Conservation (phyloP, 2,113 vertebrate species). For the Zosterops japonicus region DNA sequence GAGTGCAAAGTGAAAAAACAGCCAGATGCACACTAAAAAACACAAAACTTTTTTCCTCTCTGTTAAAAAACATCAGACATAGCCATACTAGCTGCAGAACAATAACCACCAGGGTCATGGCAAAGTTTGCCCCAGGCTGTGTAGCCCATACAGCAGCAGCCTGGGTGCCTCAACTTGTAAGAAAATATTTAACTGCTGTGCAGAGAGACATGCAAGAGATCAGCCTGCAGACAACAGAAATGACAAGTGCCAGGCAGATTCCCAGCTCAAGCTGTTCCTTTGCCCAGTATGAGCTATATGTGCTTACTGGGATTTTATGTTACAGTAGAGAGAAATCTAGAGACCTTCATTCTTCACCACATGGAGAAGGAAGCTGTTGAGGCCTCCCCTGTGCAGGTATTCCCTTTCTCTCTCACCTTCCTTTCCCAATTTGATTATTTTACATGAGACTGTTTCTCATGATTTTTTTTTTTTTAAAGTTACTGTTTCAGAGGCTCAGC, state of each 20-base stretch:
- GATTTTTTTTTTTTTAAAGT: constrained; percentile 20
- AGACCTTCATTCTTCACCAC: background rate
- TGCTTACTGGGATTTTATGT: background rate
- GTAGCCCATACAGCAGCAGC: background rate
- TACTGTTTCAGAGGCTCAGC: background rate
- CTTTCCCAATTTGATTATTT: background rate
- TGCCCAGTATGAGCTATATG: background rate
- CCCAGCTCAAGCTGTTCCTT: background rate
- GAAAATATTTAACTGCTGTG: background rate
- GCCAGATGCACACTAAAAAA: background rate
- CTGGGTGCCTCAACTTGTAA: background rate
- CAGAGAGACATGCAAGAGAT: background rate
- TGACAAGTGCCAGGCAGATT: background rate
- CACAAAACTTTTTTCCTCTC: background rate
- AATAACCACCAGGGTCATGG: background rate
- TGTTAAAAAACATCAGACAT: background rate
- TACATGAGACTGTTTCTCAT: background rate
- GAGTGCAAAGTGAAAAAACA: background rate
- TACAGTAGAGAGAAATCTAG: background rate
- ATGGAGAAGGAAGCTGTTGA: background rate
- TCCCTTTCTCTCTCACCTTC: background rate
- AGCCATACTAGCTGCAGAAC: background rate
- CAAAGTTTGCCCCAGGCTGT: background rate
- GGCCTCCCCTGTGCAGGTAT: background rate
- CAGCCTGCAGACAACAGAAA: background rate